Evolutionary conservation across 1,140 invertebrate species (phyloP).

Genomic region (Globodera rostochiensis): DNA sequence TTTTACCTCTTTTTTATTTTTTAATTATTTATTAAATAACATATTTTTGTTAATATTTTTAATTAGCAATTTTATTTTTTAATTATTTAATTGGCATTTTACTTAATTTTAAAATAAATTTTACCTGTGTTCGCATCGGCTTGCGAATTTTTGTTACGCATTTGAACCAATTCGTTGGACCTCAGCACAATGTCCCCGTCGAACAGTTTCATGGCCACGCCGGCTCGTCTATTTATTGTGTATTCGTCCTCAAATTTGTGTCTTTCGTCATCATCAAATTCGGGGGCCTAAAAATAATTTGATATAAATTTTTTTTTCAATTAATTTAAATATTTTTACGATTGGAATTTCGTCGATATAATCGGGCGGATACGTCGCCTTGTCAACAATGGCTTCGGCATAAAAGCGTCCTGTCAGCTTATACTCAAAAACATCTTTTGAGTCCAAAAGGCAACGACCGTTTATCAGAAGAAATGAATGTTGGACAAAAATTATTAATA

Average conservation of each 20-base stretch:
- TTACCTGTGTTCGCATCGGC: neutral
- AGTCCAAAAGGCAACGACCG: neutral
- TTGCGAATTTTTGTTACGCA: neutral
- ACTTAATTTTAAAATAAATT: neutral
- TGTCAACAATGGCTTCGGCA: neutral
- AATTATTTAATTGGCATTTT: too few species aligned
- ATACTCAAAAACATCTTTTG: neutral
- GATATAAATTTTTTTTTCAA: neutral
- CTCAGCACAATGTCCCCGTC: constrained; percentile 29
- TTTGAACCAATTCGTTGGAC: constrained; percentile 4
- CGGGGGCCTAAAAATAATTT: neutral
- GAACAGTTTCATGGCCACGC: constrained; percentile 16
- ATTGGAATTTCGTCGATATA: neutral
- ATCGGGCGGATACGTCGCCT: neutral
- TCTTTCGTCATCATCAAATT: neutral
- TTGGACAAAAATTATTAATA: neutral
- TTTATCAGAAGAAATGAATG: neutral
- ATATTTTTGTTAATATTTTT: too few species aligned
- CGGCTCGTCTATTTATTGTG: constrained; percentile 22
- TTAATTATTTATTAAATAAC: too few species aligned
- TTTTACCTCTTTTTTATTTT: too few species aligned
- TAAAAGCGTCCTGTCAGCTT: neutral
- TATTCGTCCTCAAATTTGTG: constrained; percentile 25
- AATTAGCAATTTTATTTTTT: too few species aligned
- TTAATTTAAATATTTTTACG: neutral